phyloP scores from a whole-genome alignment of 2,797 vertebrate species.

The Myoxocephalus aenaeus region DNA sequence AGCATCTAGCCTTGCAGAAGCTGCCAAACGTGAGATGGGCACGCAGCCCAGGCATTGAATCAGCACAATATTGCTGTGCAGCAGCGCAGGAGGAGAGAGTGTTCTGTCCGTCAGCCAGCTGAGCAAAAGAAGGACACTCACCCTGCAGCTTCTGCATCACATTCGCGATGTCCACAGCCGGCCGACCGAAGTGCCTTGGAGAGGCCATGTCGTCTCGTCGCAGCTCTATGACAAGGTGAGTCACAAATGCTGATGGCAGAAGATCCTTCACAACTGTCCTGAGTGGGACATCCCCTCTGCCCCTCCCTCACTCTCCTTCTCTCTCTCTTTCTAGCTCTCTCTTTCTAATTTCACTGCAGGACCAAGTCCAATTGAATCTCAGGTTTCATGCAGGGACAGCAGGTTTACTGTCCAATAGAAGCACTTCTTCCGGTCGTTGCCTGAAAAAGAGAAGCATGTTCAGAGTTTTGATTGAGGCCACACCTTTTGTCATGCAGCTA shows the following conservation, averaged over 20 bases:
- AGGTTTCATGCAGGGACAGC: constrained; percentile 61
- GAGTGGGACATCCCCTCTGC: constrained; percentile 70
- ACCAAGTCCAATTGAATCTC: constrained; percentile 64
- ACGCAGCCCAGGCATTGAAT: constrained; percentile 72
- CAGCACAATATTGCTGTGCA: constrained; percentile 74
- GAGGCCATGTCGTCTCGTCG: constrained; percentile 86
- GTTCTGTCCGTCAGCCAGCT: constrained; percentile 13
- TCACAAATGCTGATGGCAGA: constrained; percentile 43
- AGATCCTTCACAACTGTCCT: constrained; percentile 56
- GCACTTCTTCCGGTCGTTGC: constrained; percentile 60
- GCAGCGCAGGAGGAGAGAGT: constrained; percentile 54
- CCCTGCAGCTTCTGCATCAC: constrained; percentile 98
- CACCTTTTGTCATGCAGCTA: background rate
- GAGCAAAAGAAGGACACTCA: constrained; percentile 77
- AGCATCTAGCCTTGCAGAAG: constrained; percentile 46
- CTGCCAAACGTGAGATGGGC: constrained; percentile 70
- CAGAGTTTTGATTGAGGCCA: constrained; percentile 49
- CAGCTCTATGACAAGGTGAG: constrained; percentile 51
- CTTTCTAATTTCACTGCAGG: constrained; percentile 64
- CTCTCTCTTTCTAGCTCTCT: constrained; percentile 42
- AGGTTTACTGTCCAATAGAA: constrained; percentile 70
- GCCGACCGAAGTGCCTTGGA: constrained; percentile 77
- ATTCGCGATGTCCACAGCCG: constrained; percentile 89
- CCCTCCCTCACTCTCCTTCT: constrained; percentile 51
- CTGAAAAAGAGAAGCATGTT: constrained; percentile 76